These are phyloP conservation scores for Leptopilina myrica DNA, from an alignment of 2,888 invertebrate genomes.

Conservation along the genomic window DNA sequence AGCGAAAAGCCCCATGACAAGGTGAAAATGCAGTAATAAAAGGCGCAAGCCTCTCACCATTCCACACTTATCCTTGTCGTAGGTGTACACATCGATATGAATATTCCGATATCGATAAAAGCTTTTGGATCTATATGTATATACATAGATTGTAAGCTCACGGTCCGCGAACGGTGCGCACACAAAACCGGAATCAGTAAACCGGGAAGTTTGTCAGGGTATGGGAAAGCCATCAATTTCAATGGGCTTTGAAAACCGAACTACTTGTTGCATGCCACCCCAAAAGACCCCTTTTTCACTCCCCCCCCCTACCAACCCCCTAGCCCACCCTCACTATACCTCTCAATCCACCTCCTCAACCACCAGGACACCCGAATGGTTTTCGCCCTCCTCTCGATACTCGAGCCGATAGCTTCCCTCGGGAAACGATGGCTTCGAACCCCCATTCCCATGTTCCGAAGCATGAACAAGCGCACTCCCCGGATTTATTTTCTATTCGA, in stretches of 20 bases:
- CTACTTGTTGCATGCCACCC: conserved; percentile 75
- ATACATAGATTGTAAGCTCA: conserved; percentile 69
- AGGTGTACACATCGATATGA: conserved; percentile 50
- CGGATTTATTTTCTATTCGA: conserved; percentile 55
- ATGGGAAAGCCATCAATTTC: conserved; percentile 78
- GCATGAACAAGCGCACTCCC: conserved; percentile 64
- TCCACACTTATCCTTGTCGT: conserved; percentile 16
- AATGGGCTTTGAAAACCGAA: conserved; percentile 77
- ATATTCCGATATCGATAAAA: conserved; percentile 73
- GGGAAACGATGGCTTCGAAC: conserved; percentile 73
- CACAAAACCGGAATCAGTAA: conserved; percentile 53
- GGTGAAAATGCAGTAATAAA: conserved; percentile 77
- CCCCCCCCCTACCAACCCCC: conserved; percentile 48
- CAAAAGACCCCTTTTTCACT: conserved; percentile 57
- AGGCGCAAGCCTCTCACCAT: conserved; percentile 64
- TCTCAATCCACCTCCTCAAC: conserved; percentile 50
- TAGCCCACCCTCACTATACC: no score
- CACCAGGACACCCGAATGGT: conserved; percentile 70
- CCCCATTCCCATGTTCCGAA: conserved; percentile 65
- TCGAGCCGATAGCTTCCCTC: conserved; percentile 76
- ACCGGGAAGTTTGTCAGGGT: conserved; percentile 70
- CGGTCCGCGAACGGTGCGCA: conserved; percentile 65
- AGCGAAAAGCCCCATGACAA: conserved; percentile 72
- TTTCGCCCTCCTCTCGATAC: conserved; percentile 76
- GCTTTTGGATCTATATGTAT: conserved; percentile 60